Evolutionary conservation across 2,888 invertebrate species (phyloP).

Genomic region (Andrena marginata): DNA sequence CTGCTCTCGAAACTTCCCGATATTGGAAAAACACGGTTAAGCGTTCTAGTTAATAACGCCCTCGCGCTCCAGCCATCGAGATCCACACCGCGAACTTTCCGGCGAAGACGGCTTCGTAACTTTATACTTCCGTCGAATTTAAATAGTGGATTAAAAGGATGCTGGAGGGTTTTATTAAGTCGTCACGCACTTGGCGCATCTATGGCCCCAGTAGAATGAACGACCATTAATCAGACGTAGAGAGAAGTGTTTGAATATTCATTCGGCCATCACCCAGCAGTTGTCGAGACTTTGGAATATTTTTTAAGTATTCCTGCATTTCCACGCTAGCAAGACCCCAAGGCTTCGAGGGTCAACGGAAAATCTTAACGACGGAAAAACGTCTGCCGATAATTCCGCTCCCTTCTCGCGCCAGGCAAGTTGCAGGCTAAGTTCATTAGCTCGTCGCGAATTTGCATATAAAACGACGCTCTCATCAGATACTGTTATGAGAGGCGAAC

Average conservation of each 20-base stretch:
- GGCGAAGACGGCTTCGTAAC: neutral
- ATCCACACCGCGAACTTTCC: conserved; percentile 11
- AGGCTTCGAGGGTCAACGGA: neutral
- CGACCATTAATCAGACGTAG: no score
- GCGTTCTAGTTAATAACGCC: conserved; percentile 21
- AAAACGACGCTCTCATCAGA: conserved; percentile 65
- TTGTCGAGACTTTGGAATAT: no score
- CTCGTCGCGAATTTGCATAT: conserved; percentile 68
- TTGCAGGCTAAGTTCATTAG: conserved; percentile 68
- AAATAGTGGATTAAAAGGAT: conserved; percentile 20
- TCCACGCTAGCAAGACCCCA: neutral
- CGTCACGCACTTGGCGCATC: no score
- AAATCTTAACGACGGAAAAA: conserved; percentile 5
- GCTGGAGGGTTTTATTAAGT: neutral
- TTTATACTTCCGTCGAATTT: conserved; percentile 9
- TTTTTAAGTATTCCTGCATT: no score
- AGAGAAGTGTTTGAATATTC: no score
- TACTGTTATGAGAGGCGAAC: conserved; percentile 62
- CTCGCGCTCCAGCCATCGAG: neutral
- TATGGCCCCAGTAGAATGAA: no score
- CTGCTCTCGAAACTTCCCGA: neutral
- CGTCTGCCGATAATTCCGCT: conserved; percentile 42
- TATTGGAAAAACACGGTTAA: conserved; percentile 15
- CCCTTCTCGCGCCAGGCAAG: conserved; percentile 8
- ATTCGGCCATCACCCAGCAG: no score